Evolutionary conservation across 2,888 invertebrate genomes (phyloP), one percentile per base, ranked within the genome.

Genomic region (Matsumyia berberina): DNA sequence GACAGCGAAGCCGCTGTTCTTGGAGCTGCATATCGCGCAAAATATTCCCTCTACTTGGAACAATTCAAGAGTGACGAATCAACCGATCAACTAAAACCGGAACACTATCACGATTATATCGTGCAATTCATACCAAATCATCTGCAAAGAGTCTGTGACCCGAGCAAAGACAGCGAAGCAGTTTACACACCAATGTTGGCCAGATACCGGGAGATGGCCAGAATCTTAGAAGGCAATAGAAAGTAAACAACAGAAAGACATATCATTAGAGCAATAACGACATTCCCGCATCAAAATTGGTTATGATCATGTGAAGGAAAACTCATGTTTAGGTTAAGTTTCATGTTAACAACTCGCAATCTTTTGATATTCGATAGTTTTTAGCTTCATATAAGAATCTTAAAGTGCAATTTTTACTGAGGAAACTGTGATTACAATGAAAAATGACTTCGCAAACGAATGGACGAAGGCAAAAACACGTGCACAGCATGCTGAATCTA

Each of bases 1-100:
- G 94, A 94, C 44, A 94, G 95, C 0, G 97, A 98, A 92, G 97
- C 98, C 0, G 98, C 98, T 0, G 93, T 96, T 88, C 90, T 98
- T 55, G 98, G 98, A 0, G 95, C 96, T 0, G 97, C 96, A 0
- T 95, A 94, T 89, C 93, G 95, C 87, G 95, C 95, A 0, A 95
- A 95, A 89, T 93, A 94, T 87, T 94, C 93, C 0, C 88, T 94
- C 8, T 89, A 93, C 46, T 67, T 89, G 31, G 60, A 88, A 29
- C 33, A 81, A 39, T 64, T 53, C 12, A 57, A 60, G 12, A 46
- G n/a, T 19, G 44, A 51, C 35, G 49, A 70, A 5, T 53, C 70
- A 49, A 33, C 53, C 15, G 46, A 17, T 70, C 42, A 76, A 53
- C 29, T 86, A 12, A 87, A 88, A 11, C 58, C 67, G 12, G 62